phyloP scores from a whole-genome alignment of 2,888 invertebrate species.

The Escarpia spicata region DNA sequence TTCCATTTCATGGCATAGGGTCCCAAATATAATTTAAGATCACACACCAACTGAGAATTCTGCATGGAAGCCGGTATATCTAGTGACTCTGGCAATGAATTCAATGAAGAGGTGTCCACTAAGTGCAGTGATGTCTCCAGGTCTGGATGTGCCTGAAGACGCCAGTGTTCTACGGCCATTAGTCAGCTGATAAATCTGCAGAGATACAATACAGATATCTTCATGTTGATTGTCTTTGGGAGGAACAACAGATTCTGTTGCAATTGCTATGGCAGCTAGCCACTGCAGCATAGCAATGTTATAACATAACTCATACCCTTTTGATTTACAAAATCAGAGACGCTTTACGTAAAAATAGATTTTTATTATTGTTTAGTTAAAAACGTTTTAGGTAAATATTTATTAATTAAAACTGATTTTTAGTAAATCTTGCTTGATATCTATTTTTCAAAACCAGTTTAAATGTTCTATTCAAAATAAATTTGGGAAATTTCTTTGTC shows the following conservation, averaged over 20 bases:
- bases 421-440: too few species aligned
- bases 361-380: too few species aligned
- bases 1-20: background rate
- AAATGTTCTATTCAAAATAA: too few species aligned
- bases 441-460: too few species aligned
- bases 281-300: background rate
- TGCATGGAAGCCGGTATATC: background rate
- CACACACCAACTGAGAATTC: background rate
- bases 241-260: background rate
- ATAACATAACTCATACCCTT: background rate
- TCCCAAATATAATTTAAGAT: background rate
- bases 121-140: background rate
- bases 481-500: too few species aligned
- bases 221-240: background rate
- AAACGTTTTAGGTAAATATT: too few species aligned
- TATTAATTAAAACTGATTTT: too few species aligned
- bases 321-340: too few species aligned
- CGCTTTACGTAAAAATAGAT: too few species aligned
- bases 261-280: background rate
- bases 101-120: background rate
- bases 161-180: background rate
- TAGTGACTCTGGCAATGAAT: slow-evolving; percentile 1
- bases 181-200: background rate
- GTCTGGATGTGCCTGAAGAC: background rate
- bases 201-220: background rate